phyloP scores from a whole-genome alignment of 2,888 invertebrate species.

The Xanthorhoe designata region DNA sequence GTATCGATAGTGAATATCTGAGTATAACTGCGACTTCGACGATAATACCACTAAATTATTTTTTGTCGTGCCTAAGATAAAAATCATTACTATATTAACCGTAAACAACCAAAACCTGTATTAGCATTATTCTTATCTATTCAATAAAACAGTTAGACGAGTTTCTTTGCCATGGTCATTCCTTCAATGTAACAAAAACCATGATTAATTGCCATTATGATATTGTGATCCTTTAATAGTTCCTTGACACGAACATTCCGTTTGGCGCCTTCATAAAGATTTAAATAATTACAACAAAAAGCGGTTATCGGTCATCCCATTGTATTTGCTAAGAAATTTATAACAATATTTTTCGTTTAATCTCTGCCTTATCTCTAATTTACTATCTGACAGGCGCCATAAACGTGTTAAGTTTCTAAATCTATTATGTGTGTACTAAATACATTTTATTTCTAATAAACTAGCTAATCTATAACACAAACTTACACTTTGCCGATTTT shows the following conservation, averaged over 20 bases:
- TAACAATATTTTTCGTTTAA: constrained; percentile 45
- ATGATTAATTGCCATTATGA: constrained; percentile 70
- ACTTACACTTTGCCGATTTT: constrained; percentile 54
- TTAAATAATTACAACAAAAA: constrained; percentile 50
- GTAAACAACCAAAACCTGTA: constrained; percentile 2
- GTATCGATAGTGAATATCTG: constrained; percentile 16
- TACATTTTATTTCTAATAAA: background rate
- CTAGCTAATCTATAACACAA: constrained; percentile 28
- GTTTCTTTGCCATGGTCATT: constrained; percentile 59
- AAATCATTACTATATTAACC: background rate
- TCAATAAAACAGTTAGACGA: constrained; percentile 63
- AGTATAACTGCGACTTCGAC: background rate
- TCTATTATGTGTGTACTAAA: background rate
- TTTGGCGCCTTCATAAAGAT: constrained; percentile 51
- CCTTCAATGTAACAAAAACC: constrained; percentile 68
- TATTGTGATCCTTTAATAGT: constrained; percentile 62
- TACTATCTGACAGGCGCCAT: constrained; percentile 26
- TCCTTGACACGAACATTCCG: constrained; percentile 61
- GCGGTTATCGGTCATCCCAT: constrained; percentile 55
- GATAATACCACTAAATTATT: background rate
- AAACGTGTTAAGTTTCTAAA: constrained; percentile 20
- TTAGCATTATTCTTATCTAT: background rate
- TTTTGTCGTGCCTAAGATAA: background rate
- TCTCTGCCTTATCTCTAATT: constrained; percentile 40
- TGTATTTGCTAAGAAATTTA: constrained; percentile 52